Evolutionary conservation across 2,888 invertebrate species (phyloP).

Genomic region (Mimumesa dahlbomi): DNA sequence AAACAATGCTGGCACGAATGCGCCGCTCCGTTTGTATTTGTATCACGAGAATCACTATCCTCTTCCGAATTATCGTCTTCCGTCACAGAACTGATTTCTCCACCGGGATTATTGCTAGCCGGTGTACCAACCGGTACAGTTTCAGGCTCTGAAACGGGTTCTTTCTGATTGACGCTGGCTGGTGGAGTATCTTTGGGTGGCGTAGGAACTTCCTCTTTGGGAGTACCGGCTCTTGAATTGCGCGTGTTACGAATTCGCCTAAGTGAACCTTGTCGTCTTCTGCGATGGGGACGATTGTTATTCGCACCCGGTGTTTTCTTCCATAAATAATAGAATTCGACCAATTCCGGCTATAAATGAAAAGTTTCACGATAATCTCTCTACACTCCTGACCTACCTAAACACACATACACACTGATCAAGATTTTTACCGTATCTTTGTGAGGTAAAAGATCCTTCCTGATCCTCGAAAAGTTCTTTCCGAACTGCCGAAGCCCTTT

Average conservation of each 20-base stretch:
- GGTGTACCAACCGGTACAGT: slow-evolving; percentile 73
- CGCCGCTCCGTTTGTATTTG: slow-evolving; percentile 80
- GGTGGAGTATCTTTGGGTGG: slow-evolving; percentile 75
- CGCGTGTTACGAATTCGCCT: slow-evolving; percentile 93
- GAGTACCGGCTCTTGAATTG: slow-evolving; percentile 90
- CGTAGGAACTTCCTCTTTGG: slow-evolving; percentile 88
- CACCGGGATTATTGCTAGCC: slow-evolving; percentile 77
- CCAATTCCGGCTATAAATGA: slow-evolving; percentile 89
- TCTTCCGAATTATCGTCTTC: slow-evolving; percentile 97
- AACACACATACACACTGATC: neutral
- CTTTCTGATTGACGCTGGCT: slow-evolving; percentile 68
- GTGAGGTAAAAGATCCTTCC: slow-evolving; percentile 97
- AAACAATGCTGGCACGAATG: slow-evolving; percentile 88
- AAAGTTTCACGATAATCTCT: neutral
- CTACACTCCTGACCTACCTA: neutral
- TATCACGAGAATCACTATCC: slow-evolving; percentile 95
- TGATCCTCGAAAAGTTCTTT: slow-evolving; percentile 99
- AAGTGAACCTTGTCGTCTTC: slow-evolving; percentile 92
- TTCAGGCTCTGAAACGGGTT: slow-evolving; percentile 79
- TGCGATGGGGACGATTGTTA: slow-evolving; percentile 96
- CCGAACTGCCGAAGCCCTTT: slow-evolving; percentile 99
- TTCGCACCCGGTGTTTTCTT: slow-evolving; percentile 99
- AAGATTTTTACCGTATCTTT: slow-evolving; percentile 93
- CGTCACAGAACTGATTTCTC: slow-evolving; percentile 88
- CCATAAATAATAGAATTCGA: slow-evolving; percentile 99